Evolutionary conservation across 2,113 vertebrate genomes (phyloP).

Genomic region (Acinonyx jubatus): DNA sequence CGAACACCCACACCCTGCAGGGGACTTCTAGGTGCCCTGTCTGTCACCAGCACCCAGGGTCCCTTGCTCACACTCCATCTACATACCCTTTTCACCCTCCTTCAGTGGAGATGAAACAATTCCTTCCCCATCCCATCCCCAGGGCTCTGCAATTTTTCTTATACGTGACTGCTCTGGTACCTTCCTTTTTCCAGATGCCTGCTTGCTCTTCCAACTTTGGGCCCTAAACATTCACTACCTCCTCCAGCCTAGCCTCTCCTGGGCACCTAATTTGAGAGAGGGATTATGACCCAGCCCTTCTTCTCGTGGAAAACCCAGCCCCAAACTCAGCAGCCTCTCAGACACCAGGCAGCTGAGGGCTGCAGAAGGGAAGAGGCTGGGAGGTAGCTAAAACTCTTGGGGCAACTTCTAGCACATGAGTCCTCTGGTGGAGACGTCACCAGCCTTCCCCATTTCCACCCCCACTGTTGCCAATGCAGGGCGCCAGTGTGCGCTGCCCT

Average conservation of each 20-base stretch:
- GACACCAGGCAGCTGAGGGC: neutral
- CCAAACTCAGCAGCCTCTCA: neutral
- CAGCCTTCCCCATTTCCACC: neutral
- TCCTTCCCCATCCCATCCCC: neutral
- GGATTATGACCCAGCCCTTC: neutral
- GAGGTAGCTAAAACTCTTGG: neutral
- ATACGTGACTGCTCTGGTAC: neutral
- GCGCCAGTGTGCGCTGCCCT: neutral
- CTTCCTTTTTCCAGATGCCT: neutral
- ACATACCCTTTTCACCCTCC: neutral
- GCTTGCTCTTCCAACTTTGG: neutral
- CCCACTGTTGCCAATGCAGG: neutral
- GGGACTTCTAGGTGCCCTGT: neutral
- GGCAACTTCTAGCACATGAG: neutral
- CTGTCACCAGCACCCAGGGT: neutral
- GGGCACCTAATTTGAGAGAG: neutral
- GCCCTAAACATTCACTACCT: too few species aligned
- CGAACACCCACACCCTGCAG: accelerated
- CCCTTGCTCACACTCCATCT: too few species aligned
- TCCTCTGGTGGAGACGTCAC: neutral
- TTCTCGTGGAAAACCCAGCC: neutral
- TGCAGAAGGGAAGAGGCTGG: accelerated
- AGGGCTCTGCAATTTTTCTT: neutral
- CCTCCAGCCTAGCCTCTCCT: neutral
- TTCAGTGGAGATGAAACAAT: neutral